These are phyloP conservation scores for Diaprepes abbreviatus DNA, from an alignment of 2,888 invertebrate species.

Conservation along the genomic window DNA sequence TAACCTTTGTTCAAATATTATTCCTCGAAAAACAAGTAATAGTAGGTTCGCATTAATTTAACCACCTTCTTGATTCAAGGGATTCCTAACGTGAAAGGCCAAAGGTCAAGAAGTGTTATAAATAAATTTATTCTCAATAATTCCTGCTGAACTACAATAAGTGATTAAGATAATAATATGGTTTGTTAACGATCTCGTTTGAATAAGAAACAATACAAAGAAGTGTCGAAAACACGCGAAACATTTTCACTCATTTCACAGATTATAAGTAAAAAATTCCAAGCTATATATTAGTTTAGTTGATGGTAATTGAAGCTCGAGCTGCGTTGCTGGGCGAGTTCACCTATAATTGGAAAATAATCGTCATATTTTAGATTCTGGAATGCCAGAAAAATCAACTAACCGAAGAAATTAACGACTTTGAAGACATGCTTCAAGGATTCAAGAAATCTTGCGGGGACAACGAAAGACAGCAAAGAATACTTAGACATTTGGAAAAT, in stretches of 20 bases:
- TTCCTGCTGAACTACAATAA: no score
- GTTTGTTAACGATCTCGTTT: no score
- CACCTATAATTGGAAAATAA: no score
- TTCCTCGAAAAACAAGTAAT: neutral
- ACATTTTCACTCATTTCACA: no score
- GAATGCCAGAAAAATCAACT: conserved; percentile 52
- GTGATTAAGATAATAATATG: no score
- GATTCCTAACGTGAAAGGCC: conserved; percentile 32
- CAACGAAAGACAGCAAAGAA: conserved; percentile 48
- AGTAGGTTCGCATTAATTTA: neutral
- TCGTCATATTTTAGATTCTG: conserved; percentile 51
- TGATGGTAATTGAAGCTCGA: no score
- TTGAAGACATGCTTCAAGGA: conserved; percentile 51
- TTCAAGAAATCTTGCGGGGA: conserved; percentile 47
- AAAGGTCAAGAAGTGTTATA: conserved; percentile 18
- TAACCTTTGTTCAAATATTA: neutral
- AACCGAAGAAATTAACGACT: conserved; percentile 51
- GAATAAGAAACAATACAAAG: no score
- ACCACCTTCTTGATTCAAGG: neutral
- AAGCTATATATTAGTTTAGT: no score
- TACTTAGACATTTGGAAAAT: conserved; percentile 49
- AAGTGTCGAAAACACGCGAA: no score
- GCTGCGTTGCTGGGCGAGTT: no score
- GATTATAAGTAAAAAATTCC: no score
- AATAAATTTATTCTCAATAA: neutral